Evolutionary conservation across 2,113 vertebrate species (phyloP).

Genomic region (Egretta garzetta): DNA sequence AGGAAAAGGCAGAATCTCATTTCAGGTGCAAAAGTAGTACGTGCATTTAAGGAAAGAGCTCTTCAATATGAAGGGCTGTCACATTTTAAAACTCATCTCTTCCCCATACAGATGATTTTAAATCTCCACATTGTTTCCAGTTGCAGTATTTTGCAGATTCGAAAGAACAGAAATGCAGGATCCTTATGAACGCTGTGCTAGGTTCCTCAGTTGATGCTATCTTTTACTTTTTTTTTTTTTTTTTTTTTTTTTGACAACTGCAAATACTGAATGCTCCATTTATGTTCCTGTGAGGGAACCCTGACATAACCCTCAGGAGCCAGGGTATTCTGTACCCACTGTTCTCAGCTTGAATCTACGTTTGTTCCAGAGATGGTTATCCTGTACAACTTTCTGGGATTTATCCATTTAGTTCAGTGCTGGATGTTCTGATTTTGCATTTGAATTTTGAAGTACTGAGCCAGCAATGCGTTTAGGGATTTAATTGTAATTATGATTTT

Average conservation of each 20-base stretch:
- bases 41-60: neutral
- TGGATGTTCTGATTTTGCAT: neutral
- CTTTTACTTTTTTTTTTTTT: neutral
- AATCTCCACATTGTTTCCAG: neutral
- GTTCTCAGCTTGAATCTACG: neutral
- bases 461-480: neutral
- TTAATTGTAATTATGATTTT: neutral
- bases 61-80: neutral
- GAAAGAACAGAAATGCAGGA: neutral
- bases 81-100: neutral
- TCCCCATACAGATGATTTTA: neutral
- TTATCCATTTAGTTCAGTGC: rapidly evolving
- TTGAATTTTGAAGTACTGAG: neutral
- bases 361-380: neutral
- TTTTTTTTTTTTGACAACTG: neutral
- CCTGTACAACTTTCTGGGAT: neutral
- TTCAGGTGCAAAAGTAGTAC: neutral
- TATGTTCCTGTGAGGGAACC: neutral
- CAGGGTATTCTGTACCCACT: neutral
- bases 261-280: neutral
- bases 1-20: neutral
- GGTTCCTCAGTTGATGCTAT: neutral
- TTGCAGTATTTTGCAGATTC: neutral
- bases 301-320: neutral
- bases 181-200: neutral